Conservation (phyloP, 2,113 vertebrate species). For the Pitta sordida region DNA sequence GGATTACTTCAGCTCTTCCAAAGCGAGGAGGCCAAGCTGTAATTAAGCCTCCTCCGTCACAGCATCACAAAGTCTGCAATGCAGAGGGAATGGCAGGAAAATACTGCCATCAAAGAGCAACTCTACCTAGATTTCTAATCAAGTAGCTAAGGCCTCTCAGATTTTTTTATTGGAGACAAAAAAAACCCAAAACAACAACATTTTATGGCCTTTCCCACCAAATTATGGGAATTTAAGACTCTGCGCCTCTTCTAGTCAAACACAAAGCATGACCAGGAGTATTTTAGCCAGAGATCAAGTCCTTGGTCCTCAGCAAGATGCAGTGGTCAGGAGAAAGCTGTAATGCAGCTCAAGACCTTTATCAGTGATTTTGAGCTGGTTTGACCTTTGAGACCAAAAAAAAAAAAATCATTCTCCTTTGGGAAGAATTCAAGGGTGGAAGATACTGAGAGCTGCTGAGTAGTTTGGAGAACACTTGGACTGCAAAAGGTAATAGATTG, state of each 20-base stretch:
- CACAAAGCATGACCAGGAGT: accelerated
- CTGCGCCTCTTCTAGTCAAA: neutral
- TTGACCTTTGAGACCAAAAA: neutral
- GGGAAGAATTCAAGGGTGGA: neutral
- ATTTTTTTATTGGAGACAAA: neutral
- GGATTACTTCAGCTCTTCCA: neutral
- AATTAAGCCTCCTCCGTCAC: neutral
- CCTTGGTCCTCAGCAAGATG: neutral
- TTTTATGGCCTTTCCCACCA: neutral
- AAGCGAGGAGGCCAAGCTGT: neutral
- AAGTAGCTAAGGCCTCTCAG: neutral
- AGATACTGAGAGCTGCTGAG: neutral
- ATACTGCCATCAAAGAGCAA: neutral
- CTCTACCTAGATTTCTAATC: neutral
- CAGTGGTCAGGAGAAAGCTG: neutral
- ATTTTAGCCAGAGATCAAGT: neutral
- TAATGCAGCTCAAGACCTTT: neutral
- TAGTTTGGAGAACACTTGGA: neutral
- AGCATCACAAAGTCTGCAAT: neutral
- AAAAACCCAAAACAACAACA: too few relatives aligned
- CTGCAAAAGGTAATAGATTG: neutral
- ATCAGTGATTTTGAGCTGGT: neutral
- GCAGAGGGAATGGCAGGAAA: neutral
- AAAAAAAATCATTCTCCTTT: neutral
- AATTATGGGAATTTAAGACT: neutral